Evolutionary conservation across 2,797 vertebrate species (phyloP), one percentile per base, ranked within the genome.

Genomic region (Danio choprae): DNA sequence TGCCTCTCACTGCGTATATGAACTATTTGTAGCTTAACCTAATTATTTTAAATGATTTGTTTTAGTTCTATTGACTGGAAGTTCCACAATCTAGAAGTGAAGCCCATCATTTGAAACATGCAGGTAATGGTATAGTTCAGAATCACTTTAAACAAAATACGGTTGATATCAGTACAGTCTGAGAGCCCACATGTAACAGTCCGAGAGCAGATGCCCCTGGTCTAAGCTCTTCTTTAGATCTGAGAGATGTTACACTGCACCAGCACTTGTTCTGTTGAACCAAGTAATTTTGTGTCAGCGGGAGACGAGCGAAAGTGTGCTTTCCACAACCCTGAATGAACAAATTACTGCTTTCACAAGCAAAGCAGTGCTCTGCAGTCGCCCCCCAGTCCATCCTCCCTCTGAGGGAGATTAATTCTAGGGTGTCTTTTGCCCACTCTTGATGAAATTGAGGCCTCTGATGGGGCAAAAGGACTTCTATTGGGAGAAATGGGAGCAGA

Each of bases 371-470:
- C 87, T 85, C 76, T 80, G 83, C 78, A 86, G 87, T 81, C 56
- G 2, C 77, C 86, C 85, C 86, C 58, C 55, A 72, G 79, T 74
- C 55, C 16, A 43, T 59, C 36, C 50, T 48, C 56, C 40, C 67
- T 74, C 74, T 51, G 4, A 79, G 85, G 83, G 85, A 77, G 83
- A 88, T 86, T 89, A 86, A 91, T 91, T 91, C 87, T 86, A 75
- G 86, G 85, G 87, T 91, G 89, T 87, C 83, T 87, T 89, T 86
- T 79, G 80, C 84, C 80, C 88, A 72, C 77, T 88, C 88, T 87
- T 91, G 88, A 92, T 91, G 89, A 91, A 90, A 92, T 88, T 88
- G 89, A 84, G 87, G 90, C 89, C 88, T 87, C 86, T 85, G 81
- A 87, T 89, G 85, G 87, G 89, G 92, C 86, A 87, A 90, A 88